These are phyloP conservation scores for Bufo bufo DNA, from an alignment of 2,113 vertebrate genomes.

Conservation along the genomic window DNA sequence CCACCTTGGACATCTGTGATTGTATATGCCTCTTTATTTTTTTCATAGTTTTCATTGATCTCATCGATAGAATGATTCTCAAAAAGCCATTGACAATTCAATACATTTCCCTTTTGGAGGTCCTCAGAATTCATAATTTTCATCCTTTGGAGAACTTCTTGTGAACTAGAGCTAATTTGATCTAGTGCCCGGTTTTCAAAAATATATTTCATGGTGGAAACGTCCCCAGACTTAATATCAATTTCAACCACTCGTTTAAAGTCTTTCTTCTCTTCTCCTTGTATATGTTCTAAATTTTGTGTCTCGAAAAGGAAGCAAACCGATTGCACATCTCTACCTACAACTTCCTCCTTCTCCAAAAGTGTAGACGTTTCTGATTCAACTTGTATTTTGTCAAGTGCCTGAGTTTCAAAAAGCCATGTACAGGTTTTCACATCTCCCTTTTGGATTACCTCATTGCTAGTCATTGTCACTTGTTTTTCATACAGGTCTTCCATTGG, in stretches of 20 bases:
- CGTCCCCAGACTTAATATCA: constrained; percentile 85
- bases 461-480: constrained; percentile 70
- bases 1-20: constrained; percentile 85
- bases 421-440: constrained; percentile 89
- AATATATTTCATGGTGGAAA: constrained; percentile 84
- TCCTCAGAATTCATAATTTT: constrained; percentile 80
- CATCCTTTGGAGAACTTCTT: constrained; percentile 79
- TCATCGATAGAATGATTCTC: constrained; percentile 85
- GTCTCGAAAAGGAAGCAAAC: constrained; percentile 89
- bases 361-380: constrained; percentile 74
- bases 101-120: constrained; percentile 86
- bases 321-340: constrained; percentile 82
- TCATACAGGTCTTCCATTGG: constrained; percentile 88
- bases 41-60: constrained; percentile 73
- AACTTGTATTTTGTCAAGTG: constrained; percentile 81
- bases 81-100: constrained; percentile 85
- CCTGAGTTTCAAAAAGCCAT: constrained; percentile 89
- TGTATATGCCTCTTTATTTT: constrained; percentile 68
- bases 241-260: constrained; percentile 79
- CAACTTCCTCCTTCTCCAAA: constrained; percentile 79
- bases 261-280: constrained; percentile 73
- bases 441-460: constrained; percentile 74
- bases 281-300: constrained; percentile 82
- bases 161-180: constrained; percentile 81
- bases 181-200: constrained; percentile 87